Evolutionary conservation across 2,888 invertebrate genomes (phyloP).

Genomic region (Spodoptera picta): DNA sequence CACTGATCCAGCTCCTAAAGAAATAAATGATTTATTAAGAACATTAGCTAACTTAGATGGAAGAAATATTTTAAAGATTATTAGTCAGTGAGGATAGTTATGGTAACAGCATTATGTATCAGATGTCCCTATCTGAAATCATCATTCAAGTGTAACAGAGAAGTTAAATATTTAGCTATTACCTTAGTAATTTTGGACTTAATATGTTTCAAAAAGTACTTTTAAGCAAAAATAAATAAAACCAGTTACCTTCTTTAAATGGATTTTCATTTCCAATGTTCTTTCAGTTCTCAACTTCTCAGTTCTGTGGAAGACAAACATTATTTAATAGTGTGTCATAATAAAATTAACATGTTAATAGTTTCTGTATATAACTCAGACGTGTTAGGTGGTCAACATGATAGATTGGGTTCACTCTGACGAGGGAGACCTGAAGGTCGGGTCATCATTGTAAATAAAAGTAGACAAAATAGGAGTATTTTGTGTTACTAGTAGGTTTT

Average conservation of each 20-base stretch:
- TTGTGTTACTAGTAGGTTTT: no score
- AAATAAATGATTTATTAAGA: background rate
- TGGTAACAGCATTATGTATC: slow-evolving; percentile 78
- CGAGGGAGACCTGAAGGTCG: slow-evolving; percentile 85
- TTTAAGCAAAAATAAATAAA: no score
- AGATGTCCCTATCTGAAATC: slow-evolving; percentile 84
- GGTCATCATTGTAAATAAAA: slow-evolving; percentile 69
- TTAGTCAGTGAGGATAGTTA: slow-evolving; percentile 71
- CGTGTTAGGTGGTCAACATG: slow-evolving; percentile 74
- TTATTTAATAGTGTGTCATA: background rate
- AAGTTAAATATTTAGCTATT: no score
- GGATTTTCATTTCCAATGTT: slow-evolving; percentile 11
- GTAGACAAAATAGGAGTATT: no score
- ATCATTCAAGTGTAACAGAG: slow-evolving; percentile 62
- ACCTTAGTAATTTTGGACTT: no score
- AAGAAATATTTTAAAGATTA: background rate
- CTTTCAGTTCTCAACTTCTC: background rate
- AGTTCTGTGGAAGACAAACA: slow-evolving; percentile 10
- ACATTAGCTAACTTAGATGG: background rate
- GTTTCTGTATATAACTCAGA: slow-evolving; percentile 61
- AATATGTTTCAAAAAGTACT: no score
- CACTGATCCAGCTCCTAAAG: no score
- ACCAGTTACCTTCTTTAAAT: no score
- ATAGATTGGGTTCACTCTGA: slow-evolving; percentile 81
- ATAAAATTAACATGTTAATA: no score